Base-by-base conservation (phyloP, 2,888 invertebrate species). In the Caenorhabditis afra region DNA sequence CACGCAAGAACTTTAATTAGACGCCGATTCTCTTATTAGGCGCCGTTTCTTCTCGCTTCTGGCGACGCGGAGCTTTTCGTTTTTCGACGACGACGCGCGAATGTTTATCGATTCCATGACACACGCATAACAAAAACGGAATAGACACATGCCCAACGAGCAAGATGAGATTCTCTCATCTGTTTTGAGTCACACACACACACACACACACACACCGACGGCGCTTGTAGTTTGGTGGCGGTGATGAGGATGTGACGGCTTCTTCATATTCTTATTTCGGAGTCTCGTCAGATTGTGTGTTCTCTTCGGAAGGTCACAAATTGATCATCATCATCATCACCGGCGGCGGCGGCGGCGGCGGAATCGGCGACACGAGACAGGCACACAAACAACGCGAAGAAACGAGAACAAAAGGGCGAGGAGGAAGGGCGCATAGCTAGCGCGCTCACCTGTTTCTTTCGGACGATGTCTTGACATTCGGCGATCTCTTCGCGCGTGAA, bases 1-100 rank as follows among this genome's bases (percentile, higher is more conserved):
- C n/a, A n/a, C 16, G 39, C 18, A n/a, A 16, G 16, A 37, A 37
- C 18, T 66, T 66, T 66, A 57, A 66, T 66, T 66, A 66, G 66
- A 23, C 53, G 35, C 20, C 52, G 47, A 47, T 41, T 11, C 41
- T 14, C 41, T 41, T 41, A 41, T 41, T 41, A 41, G 41, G 29
- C 29, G 29, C 44, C 11, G 3, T 3, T 11, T 44, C 44, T 44
- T 44, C n/a, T 3, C 44, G 44, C 44, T 7, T 29, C 29, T n/a
- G n/a, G n/a, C n/a, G n/a, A 29, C 44, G 44, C 3, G 44, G n/a
- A n/a, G n/a, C n/a, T n/a, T n/a, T 3, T 44, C n/a, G 12, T 22
- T 22, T 47, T n/a, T 18, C 11, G 47, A 23, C n/a, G n/a, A 23
- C 52, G 22, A 10, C 23, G 47, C 11, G 8, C 16, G 0, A 45